A percentile compares a stretch with the other conserved stretches of the same genome.
Evolutionary conservation across 2,888 invertebrate genomes (phyloP).

Genomic region (Lepeophtheirus nordmannii): DNA sequence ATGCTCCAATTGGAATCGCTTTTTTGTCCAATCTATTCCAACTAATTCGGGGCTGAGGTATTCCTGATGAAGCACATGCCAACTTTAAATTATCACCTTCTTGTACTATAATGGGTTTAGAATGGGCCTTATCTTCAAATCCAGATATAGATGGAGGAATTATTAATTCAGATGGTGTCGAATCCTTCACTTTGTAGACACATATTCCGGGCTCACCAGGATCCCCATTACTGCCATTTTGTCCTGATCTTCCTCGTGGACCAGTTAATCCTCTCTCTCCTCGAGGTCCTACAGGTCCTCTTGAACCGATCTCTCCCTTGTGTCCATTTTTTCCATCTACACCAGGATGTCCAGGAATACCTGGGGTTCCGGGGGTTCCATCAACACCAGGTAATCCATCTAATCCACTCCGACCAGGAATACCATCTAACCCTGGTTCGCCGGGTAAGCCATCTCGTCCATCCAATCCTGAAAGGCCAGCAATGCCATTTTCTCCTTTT

Average conservation of each 20-base stretch:
- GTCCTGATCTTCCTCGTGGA: conserved; percentile 41
- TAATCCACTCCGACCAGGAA: conserved; percentile 57
- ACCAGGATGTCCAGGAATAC: conserved; percentile 34
- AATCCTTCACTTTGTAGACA: conserved; percentile 45
- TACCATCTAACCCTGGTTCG: conserved; percentile 72
- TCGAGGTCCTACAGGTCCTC: conserved; percentile 54
- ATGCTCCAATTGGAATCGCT: conserved; percentile 42
- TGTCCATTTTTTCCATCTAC: conserved; percentile 53
- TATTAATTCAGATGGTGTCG: neutral
- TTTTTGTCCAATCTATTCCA: conserved; percentile 43
- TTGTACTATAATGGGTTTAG: conserved; percentile 48
- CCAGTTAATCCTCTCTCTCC: conserved; percentile 45
- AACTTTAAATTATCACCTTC: conserved; percentile 68
- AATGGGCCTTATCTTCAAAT: neutral
- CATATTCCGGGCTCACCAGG: conserved; percentile 68
- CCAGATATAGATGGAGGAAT: conserved; percentile 18
- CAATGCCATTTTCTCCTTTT: conserved; percentile 43
- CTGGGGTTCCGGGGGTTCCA: conserved; percentile 43
- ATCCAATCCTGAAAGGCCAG: conserved; percentile 49
- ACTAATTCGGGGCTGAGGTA: conserved; percentile 54
- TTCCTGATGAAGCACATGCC: conserved; percentile 61
- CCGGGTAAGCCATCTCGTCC: conserved; percentile 79
- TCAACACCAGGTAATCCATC: conserved; percentile 60
- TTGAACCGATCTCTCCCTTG: conserved; percentile 51
- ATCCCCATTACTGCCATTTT: conserved; percentile 44